These are phyloP conservation scores for Leptopilina syphax DNA, from an alignment of 2,888 invertebrate genomes.

Conservation along the genomic window DNA sequence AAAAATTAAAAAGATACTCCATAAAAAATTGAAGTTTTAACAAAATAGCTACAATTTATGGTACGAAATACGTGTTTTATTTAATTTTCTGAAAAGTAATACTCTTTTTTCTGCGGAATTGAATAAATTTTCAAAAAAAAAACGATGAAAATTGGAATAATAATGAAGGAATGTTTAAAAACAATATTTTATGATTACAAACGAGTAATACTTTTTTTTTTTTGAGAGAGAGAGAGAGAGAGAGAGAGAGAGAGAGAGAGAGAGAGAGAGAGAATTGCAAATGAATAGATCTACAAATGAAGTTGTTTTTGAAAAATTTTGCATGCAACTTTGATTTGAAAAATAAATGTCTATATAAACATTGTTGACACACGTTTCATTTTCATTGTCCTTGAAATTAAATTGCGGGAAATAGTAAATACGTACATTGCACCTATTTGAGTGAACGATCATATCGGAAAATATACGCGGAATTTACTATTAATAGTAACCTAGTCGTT, in stretches of 20 bases:
- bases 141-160: too few relatives aligned
- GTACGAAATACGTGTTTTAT: too few relatives aligned
- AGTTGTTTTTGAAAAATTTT: neutral
- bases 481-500: constrained; percentile 3
- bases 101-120: too few relatives aligned
- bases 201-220: neutral
- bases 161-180: too few relatives aligned
- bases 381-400: constrained; percentile 28
- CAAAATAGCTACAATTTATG: too few relatives aligned
- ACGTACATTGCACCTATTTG: constrained; percentile 29
- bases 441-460: constrained; percentile 15
- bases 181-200: neutral
- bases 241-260: neutral
- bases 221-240: neutral
- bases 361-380: constrained; percentile 17
- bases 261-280: neutral
- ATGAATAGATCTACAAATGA: neutral
- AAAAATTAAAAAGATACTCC: too few relatives aligned
- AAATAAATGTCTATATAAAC: constrained; percentile 10
- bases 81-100: too few relatives aligned
- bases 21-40: too few relatives aligned
- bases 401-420: constrained; percentile 13
- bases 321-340: neutral
- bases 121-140: too few relatives aligned
- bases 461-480: constrained; percentile 20